A percentile compares a stretch with the other conserved stretches of the same genome.
These are phyloP conservation scores for Hermatobates lingyangjiaoensis DNA, from an alignment of 1,140 invertebrate species.

Conservation along the genomic window DNA sequence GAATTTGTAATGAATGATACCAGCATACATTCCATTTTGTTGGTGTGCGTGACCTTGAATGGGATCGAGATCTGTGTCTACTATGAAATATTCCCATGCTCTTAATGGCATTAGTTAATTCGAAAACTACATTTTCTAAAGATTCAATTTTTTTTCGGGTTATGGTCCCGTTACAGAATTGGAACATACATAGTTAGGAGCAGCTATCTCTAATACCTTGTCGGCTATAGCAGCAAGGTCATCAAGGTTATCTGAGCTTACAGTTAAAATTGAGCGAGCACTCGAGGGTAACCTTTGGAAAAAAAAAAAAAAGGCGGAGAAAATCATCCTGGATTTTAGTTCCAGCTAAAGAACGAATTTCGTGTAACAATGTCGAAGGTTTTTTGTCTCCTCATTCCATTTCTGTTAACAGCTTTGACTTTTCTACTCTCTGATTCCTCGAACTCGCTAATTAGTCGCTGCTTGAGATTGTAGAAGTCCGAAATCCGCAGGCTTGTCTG, in stretches of 20 bases:
- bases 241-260: neutral
- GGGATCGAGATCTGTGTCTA: no score
- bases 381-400: slow-evolving; percentile 18
- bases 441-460: neutral
- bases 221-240: neutral
- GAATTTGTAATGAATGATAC: no score
- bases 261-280: neutral
- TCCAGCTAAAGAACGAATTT: slow-evolving; percentile 13
- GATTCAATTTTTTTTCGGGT: no score
- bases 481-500: no score
- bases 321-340: slow-evolving; percentile 8
- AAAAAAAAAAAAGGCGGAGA: slow-evolving; percentile 14
- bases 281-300: slow-evolving; percentile 10
- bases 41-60: no score
- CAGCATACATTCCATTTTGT: no score
- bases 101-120: no score
- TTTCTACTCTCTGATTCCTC: neutral
- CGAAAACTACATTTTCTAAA: no score
- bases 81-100: no score
- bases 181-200: neutral
- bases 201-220: neutral
- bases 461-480: no score
- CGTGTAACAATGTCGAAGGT: slow-evolving; percentile 17
- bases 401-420: slow-evolving; percentile 17
- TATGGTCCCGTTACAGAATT: no score